Conservation (phyloP, 2,113 vertebrate species). For the Junco hyemalis region DNA sequence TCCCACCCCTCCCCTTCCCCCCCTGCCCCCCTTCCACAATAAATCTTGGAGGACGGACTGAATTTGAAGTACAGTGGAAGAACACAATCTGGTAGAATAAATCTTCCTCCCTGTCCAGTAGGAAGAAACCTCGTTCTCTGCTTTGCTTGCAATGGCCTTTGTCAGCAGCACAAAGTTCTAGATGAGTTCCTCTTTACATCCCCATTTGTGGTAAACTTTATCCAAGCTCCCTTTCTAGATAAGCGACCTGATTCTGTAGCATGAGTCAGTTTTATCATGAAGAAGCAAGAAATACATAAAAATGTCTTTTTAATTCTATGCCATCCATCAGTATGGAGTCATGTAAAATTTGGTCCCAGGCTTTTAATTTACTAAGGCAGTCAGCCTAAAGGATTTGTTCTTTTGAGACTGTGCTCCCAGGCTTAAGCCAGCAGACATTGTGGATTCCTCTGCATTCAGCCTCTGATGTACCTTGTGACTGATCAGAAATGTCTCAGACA, state of each 20-base stretch:
- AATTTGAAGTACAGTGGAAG: neutral
- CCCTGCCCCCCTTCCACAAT: fast-evolving
- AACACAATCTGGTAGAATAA: neutral
- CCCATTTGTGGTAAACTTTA: neutral
- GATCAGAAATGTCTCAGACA: neutral
- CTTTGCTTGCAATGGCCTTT: neutral
- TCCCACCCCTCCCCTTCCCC: fast-evolving
- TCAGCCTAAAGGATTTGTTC: neutral
- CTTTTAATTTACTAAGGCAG: neutral
- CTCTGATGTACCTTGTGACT: neutral
- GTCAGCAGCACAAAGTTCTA: neutral
- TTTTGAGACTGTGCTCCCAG: neutral
- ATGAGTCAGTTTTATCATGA: neutral
- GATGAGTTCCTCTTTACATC: neutral
- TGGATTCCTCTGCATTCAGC: neutral
- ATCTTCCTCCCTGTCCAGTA: neutral
- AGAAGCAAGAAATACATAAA: neutral
- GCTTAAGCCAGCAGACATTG: neutral
- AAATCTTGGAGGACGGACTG: neutral
- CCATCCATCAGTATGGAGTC: neutral
- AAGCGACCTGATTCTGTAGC: neutral
- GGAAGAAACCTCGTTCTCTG: neutral
- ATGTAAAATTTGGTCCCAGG: neutral
- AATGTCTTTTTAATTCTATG: conserved; percentile 2
- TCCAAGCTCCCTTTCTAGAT: neutral